Conservation (phyloP, 2,888 invertebrate genomes). For the Dusona sp. region DNA sequence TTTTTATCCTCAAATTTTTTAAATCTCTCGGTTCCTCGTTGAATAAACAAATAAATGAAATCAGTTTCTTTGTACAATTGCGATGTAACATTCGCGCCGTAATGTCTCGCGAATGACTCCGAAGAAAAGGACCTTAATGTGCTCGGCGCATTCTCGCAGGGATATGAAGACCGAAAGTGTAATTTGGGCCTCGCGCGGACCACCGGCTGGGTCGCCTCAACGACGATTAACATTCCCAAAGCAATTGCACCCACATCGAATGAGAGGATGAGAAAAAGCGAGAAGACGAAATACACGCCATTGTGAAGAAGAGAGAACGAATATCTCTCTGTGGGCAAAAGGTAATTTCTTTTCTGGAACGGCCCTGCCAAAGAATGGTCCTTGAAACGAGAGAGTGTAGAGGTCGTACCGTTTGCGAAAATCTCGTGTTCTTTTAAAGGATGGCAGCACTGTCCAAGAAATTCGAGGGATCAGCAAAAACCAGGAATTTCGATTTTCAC, state of each 20-base stretch:
- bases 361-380: constrained; percentile 52
- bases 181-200: constrained; percentile 78
- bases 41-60: constrained; percentile 6
- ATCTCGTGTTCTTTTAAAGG: constrained; percentile 47
- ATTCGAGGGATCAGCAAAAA: background rate
- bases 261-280: constrained; percentile 44
- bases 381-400: constrained; percentile 51
- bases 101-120: constrained; percentile 38
- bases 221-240: constrained; percentile 81
- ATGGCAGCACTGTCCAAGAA: constrained; percentile 69
- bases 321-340: constrained; percentile 56
- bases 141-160: constrained; percentile 46
- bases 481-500: background rate
- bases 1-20: constrained; percentile 11
- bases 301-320: constrained; percentile 42
- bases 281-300: constrained; percentile 30
- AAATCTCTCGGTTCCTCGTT: background rate
- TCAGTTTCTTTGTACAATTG: constrained; percentile 5
- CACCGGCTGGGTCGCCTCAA: constrained; percentile 76
- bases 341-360: constrained; percentile 77
- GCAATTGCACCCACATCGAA: constrained; percentile 81
- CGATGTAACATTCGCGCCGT: constrained; percentile 27
- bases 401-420: constrained; percentile 40
- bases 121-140: constrained; percentile 38
- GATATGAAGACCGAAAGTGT: constrained; percentile 73